Evolutionary conservation across 2,113 vertebrate species (phyloP), one percentile per base, ranked within the genome.

Genomic region (Ophthalmolycus amberensis): DNA sequence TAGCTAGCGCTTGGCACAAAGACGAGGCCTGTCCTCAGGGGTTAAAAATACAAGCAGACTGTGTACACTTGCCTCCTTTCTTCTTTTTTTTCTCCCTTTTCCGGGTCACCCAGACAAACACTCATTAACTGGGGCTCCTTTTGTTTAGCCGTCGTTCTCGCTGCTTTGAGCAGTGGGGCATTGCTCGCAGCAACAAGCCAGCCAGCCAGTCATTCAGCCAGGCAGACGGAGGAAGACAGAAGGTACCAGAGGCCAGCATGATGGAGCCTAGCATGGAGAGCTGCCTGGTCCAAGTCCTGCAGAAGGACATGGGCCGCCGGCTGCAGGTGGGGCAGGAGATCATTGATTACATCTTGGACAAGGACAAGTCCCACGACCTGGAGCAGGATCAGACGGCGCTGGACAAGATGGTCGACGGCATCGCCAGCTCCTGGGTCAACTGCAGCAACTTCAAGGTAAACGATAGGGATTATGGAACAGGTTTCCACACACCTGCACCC

Each of bases 401-500:
- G 92, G 98, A 99, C 95, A 98, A 97, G 92, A 97, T 99, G 96
- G 96, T 99, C 59, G 98, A 99, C 70, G 97, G 96, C 84, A 95
- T 99, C 18, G 97, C 97, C 88, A 97, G 96, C 82, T 97, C 97
- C 77, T 99, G 98, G 98, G 98, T 99, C 78, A 99, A 99, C 95
- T 99, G 96, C 85, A 99, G 97, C 95, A 97, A 99, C 95, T 99
- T 99, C 38, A 99, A 99, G 97, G 98, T 99, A 4, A 34, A 42
- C 16, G 3, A 9, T 2, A 4, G 9, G 29, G 40, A 29, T 29
- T 9, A 18, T 4, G 44, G 44, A 46, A n/a, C 11, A 40, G 54
- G 20, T 34, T 52, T 42, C 11, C 67, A 52, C 37, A 46, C 25
- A 32, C 0, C 54, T 9, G 22, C 68, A 29, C 10, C 4, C 32